Evolutionary conservation across 2,888 invertebrate species (phyloP).

Genomic region (Petrolisthes manimaculis): DNA sequence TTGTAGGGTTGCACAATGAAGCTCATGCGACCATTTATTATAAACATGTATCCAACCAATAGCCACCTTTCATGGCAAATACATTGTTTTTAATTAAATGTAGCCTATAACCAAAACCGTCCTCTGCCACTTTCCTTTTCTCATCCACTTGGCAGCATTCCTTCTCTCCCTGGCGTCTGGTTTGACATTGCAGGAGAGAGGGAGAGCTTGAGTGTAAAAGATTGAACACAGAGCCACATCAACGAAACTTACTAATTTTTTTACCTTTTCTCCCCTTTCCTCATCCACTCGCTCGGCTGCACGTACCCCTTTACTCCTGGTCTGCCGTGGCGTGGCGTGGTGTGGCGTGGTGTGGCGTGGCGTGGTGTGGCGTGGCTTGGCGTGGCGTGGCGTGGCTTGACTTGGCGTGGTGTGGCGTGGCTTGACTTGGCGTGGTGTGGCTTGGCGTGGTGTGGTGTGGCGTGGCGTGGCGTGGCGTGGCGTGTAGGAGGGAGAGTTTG

Average conservation of each 20-base stretch:
- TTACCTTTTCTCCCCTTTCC: neutral
- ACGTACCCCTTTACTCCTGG: neutral
- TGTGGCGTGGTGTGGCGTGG: too few species aligned
- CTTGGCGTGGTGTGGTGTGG: too few species aligned
- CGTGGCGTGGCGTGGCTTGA: too few species aligned
- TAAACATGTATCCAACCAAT: too few species aligned
- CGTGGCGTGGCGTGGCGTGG: too few species aligned
- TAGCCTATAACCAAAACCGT: neutral
- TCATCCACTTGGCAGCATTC: neutral
- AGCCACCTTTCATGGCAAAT: too few species aligned
- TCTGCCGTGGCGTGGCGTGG: neutral
- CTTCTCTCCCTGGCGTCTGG: too few species aligned
- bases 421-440: too few species aligned
- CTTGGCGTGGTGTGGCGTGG: too few species aligned
- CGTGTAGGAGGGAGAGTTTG: constrained; percentile 52
- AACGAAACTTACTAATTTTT: constrained; percentile 42
- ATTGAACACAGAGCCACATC: constrained; percentile 49
- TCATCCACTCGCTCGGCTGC: neutral
- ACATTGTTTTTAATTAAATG: too few species aligned
- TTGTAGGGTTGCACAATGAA: too few species aligned
- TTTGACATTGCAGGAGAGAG: neutral
- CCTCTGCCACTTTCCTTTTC: neutral
- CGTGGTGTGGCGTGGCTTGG: too few species aligned
- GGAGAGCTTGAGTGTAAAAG: constrained; percentile 46
- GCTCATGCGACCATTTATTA: neutral